Conservation (phyloP, 2,888 invertebrate species). For the Autographa gamma region DNA sequence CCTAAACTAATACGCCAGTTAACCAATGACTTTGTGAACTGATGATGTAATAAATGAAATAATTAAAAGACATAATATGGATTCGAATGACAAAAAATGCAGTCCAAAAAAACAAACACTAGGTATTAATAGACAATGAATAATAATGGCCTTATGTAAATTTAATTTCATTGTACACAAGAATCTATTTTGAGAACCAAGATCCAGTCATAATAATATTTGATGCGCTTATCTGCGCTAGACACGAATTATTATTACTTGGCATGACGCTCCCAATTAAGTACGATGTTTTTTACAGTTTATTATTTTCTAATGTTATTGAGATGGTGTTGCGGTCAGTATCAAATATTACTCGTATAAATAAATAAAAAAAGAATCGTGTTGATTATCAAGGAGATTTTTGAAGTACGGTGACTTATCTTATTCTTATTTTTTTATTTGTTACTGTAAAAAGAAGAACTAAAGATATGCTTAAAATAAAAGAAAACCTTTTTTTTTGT, state of each 20-base stretch:
- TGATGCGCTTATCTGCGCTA: slow-evolving; percentile 4
- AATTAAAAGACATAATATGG: background rate
- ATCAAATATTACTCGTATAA: background rate
- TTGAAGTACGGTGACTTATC: background rate
- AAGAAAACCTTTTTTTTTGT: background rate
- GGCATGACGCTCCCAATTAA: background rate
- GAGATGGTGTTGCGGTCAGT: background rate
- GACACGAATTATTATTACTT: background rate
- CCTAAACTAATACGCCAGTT: background rate
- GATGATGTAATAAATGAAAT: background rate
- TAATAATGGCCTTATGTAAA: background rate
- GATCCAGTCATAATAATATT: background rate
- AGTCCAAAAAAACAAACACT: background rate
- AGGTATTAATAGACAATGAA: background rate
- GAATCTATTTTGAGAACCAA: background rate
- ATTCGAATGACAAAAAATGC: background rate
- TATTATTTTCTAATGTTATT: background rate
- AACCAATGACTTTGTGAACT: background rate
- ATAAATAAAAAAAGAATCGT: background rate
- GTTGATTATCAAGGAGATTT: background rate
- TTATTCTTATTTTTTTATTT: background rate
- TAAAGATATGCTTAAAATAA: background rate
- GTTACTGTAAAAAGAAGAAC: background rate
- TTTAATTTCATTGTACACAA: background rate
- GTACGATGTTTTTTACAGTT: background rate